Evolutionary conservation across 2,888 invertebrate species (phyloP).

Genomic region (Pristionchus arcanus): DNA sequence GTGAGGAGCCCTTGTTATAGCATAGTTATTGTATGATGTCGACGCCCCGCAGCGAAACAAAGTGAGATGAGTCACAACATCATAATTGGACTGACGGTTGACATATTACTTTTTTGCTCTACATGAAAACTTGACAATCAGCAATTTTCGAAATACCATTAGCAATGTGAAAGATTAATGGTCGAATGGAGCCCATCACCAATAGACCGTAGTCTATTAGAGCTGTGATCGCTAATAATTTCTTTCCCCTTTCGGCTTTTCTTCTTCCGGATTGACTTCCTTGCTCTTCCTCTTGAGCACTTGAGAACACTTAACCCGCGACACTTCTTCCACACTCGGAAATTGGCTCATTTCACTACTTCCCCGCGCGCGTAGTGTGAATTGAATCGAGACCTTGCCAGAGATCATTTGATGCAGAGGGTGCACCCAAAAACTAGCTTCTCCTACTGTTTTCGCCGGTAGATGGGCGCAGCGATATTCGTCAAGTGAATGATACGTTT

Average conservation of each 20-base stretch:
- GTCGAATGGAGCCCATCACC: no score
- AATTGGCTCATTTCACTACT: conserved; percentile 36
- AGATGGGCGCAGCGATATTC: neutral
- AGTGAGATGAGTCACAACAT: no score
- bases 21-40: neutral
- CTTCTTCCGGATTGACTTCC: conserved; percentile 20
- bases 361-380: neutral
- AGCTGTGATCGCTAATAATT: neutral
- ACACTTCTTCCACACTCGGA: conserved; percentile 1
- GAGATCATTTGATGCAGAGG: neutral
- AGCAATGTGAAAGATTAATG: no score
- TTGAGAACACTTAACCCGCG: conserved; percentile 34
- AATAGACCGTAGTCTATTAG: neutral
- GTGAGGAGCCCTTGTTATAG: no score
- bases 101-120: no score
- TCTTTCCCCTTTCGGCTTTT: neutral
- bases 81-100: no score
- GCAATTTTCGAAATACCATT: no score
- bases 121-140: no score
- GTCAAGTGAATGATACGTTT: neutral
- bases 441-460: neutral
- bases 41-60: neutral
- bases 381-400: conserved; percentile 4
- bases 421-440: neutral
- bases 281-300: neutral